A percentile compares a stretch with the other conserved stretches of the same genome.
Evolutionary conservation across 2,113 vertebrate genomes (phyloP).

Genomic region (Trogon surrucura): DNA sequence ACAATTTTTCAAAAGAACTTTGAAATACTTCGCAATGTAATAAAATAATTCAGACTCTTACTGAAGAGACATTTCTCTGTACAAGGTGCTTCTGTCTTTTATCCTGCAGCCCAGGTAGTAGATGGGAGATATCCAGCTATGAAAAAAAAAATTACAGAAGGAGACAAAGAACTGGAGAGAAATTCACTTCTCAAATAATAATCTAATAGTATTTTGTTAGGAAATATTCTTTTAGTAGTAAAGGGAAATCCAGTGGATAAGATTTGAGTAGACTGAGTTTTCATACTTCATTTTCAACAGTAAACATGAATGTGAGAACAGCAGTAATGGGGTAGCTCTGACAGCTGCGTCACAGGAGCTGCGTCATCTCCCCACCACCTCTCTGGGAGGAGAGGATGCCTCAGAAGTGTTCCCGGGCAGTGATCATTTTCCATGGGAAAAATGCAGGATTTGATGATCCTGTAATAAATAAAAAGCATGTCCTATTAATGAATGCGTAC

Average conservation of each 20-base stretch:
- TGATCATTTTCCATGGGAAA: conserved; percentile 37
- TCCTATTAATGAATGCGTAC: neutral
- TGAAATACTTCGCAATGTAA: neutral
- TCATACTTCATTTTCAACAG: neutral
- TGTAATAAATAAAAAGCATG: neutral
- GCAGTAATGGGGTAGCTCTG: neutral
- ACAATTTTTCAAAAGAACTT: conserved; percentile 7
- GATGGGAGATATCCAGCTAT: neutral
- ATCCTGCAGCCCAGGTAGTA: neutral
- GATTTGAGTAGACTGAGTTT: neutral
- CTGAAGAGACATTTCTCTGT: neutral
- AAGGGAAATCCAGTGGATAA: neutral
- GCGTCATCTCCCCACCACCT: neutral
- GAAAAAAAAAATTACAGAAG: neutral
- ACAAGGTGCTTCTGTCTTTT: neutral
- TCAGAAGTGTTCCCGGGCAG: conserved; percentile 1
- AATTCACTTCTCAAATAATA: neutral
- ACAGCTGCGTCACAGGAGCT: neutral
- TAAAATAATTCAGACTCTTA: neutral
- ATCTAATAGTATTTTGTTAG: neutral
- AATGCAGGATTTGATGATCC: neutral
- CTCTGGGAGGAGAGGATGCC: neutral
- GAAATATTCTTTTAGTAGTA: neutral
- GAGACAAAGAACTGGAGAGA: neutral
- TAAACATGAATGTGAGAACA: neutral